phyloP scores from a whole-genome alignment of 2,888 invertebrate genomes.

The Lepas anatifera region DNA sequence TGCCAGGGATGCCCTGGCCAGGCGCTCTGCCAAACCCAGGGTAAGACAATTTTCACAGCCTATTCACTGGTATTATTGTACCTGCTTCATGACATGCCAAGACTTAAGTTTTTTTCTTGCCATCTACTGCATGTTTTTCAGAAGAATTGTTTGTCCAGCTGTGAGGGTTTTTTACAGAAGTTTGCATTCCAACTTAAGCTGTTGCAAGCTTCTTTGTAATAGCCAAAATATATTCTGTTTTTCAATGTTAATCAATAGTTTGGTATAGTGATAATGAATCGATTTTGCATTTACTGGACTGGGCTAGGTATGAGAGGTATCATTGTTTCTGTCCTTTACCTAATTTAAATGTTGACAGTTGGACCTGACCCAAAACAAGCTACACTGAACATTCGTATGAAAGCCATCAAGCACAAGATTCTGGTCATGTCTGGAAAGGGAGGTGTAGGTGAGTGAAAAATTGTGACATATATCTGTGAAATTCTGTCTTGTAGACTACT shows the following conservation, averaged over 20 bases:
- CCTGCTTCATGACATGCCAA: no score
- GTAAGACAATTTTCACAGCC: not conserved
- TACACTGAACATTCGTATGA: constrained; percentile 10
- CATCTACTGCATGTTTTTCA: not conserved
- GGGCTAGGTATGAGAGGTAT: no score
- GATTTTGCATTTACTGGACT: no score
- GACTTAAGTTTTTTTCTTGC: not conserved
- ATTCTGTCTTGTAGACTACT: no score
- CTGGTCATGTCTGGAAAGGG: constrained; percentile 89
- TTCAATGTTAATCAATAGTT: not conserved
- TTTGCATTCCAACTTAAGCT: no score
- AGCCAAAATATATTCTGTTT: not conserved
- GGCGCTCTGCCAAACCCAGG: not conserved
- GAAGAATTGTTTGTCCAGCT: not conserved
- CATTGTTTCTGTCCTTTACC: not conserved
- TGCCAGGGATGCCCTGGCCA: not conserved
- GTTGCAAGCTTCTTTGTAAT: no score
- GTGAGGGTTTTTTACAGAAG: not conserved
- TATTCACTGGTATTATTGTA: not conserved
- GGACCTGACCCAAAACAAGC: not conserved
- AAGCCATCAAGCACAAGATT: constrained; percentile 60
- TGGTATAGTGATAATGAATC: not conserved
- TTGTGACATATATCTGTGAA: no score
- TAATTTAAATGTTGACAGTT: not conserved
- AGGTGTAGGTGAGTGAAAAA: constrained; percentile 52